phyloP scores from a whole-genome alignment of 2,113 vertebrate genomes.

The Pelecanoides urinatrix region DNA sequence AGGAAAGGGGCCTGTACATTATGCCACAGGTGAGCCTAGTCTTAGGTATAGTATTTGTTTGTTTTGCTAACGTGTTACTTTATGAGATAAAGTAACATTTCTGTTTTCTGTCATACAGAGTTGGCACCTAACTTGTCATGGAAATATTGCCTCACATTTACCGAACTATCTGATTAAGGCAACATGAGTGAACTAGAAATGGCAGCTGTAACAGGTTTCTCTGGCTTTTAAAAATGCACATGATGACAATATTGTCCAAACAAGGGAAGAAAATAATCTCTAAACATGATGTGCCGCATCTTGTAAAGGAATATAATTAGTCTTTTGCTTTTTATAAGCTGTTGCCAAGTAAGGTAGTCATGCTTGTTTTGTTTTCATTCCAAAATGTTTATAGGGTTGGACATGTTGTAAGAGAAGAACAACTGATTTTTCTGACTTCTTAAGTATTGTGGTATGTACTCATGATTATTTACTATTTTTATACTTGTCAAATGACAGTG shows the following conservation, averaged over 20 bases:
- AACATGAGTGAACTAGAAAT: neutral
- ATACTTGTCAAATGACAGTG: neutral
- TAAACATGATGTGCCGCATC: neutral
- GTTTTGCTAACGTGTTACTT: neutral
- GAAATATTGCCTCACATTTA: neutral
- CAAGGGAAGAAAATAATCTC: neutral
- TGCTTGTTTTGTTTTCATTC: neutral
- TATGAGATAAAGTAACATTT: neutral
- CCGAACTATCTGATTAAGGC: neutral
- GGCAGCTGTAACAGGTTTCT: neutral
- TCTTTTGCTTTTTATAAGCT: neutral
- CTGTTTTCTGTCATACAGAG: neutral
- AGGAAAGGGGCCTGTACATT: neutral
- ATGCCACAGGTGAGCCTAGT: neutral
- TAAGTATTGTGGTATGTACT: constrained; percentile 90
- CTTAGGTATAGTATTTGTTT: neutral
- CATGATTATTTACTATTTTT: neutral
- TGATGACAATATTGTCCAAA: neutral
- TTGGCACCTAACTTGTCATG: neutral
- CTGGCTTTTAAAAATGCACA: neutral
- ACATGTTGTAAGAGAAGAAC: constrained; percentile 97
- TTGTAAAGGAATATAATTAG: neutral
- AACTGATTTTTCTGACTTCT: constrained; percentile 96
- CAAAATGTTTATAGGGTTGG: constrained; percentile 84
- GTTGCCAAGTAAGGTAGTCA: neutral